A percentile compares a stretch with the other conserved stretches of the same genome.
These are phyloP conservation scores for Sander vitreus DNA, from an alignment of 2,113 vertebrate species.

Conservation along the genomic window DNA sequence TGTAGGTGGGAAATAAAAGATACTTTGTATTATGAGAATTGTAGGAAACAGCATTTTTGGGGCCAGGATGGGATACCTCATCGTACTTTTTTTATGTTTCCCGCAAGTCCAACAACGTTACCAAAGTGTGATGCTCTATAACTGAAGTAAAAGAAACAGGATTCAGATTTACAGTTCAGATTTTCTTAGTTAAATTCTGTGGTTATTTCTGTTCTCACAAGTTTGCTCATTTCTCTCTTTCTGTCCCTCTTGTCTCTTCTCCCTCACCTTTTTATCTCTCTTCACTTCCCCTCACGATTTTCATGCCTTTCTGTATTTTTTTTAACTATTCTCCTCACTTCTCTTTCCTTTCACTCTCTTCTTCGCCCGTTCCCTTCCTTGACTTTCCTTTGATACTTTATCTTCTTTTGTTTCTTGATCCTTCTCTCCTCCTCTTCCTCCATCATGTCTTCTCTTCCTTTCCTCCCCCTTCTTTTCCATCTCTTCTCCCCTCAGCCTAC, in stretches of 20 bases:
- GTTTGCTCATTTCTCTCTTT: background rate
- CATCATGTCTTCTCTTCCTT: background rate
- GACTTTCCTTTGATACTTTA: background rate
- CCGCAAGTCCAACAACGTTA: background rate
- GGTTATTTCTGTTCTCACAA: background rate
- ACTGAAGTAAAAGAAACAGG: background rate
- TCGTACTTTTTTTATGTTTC: too few relatives aligned
- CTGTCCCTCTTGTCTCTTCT: background rate
- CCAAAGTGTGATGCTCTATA: background rate
- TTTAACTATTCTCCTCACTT: background rate
- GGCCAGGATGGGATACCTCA: background rate
- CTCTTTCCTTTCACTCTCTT: background rate
- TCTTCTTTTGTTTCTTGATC: background rate
- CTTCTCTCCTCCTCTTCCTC: background rate
- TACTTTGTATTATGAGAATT: background rate
- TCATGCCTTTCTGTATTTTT: background rate
- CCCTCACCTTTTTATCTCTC: background rate
- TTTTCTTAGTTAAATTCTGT: background rate
- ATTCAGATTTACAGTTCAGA: background rate
- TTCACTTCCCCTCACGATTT: background rate
- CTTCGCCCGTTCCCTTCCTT: background rate
- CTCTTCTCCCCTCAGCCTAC: slow-evolving; percentile 87
- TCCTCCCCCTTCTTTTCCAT: background rate
- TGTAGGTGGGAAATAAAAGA: background rate
- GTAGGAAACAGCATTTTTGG: background rate